phyloP scores from a whole-genome alignment of 53 echinoderm and acorn worm genomes.

The Stichopus horrens region DNA sequence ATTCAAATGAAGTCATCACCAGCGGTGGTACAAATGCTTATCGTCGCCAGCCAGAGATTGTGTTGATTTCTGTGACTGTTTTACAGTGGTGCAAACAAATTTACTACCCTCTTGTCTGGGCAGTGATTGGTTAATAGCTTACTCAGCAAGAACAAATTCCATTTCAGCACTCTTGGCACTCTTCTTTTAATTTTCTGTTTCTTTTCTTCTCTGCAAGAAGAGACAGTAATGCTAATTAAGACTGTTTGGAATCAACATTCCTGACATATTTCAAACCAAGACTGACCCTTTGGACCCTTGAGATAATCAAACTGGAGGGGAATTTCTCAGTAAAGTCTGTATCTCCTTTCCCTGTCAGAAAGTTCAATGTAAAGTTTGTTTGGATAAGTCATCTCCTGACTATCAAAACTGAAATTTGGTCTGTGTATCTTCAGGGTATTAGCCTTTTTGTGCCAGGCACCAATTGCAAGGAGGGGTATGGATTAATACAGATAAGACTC shows the following conservation, averaged over 20 bases:
- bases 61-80: too few species aligned
- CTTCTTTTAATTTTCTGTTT: too few species aligned
- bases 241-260: constrained; percentile 15
- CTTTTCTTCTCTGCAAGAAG: not conserved
- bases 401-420: not conserved
- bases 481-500: too few species aligned
- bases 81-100: too few species aligned
- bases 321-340: not conserved
- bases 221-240: constrained; percentile 26
- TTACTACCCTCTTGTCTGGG: too few species aligned
- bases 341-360: not conserved
- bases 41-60: too few species aligned
- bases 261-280: not conserved
- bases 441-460: too few species aligned
- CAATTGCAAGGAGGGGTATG: too few species aligned
- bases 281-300: not conserved
- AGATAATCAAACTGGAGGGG: not conserved
- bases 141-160: constrained; percentile 27
- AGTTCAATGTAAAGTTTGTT: not conserved
- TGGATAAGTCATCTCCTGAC: not conserved
- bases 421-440: too few species aligned
- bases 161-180: constrained; percentile 15
- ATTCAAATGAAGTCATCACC: too few species aligned
- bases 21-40: too few species aligned
- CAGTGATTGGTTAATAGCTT: not conserved